Base-by-base conservation (phyloP, 2,113 vertebrate species). In the Triplophysa siluroides region DNA sequence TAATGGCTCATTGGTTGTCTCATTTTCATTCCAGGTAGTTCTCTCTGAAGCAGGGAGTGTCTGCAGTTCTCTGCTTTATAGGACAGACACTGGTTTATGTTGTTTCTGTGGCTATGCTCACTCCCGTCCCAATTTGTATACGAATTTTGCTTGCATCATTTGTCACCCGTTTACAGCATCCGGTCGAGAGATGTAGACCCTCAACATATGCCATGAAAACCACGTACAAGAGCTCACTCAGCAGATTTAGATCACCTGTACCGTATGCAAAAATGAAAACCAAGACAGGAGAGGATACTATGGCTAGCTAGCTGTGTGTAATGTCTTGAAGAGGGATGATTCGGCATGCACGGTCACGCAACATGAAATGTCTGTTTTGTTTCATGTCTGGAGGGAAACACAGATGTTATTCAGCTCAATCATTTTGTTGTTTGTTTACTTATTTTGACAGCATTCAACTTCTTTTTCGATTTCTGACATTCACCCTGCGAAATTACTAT, bases 41-140 rank as follows among this genome's bases (percentile, higher is more conserved):
- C 96, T 96, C 97, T 99, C 96, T 98, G 96, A 98, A 97, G 96
- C 97, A 98, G 97, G 96, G 98, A 96, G 96, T 98, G 96, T 98
- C 96, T 98, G 96, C 97, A 98, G 96, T 98, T 98, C 96, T 98
- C 96, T 98, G 96, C 96, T 98, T 97, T 96, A 98, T 98, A 99
- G 96, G 96, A 98, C 98, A 98, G 96, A 98, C 97, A 96, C 96
- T 98, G 98, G 97, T 96, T 93, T 94, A 93, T 93, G 98, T 96
- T 98, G 96, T 97, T 93, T 96, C 95, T 95, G 95, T 98, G 96
- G 96, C 96, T 98, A 97, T 95, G 94, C 95, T 96, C 96, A 99
- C 96, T 98, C 96, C 96, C 96, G 94, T 91, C 72, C 84, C 86
- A 82, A 85, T 84, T 89, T 68, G 78, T 76, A 52, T 26, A 84